Conservation (phyloP, 2,113 vertebrate species). For the Pelobates fuscus region DNA sequence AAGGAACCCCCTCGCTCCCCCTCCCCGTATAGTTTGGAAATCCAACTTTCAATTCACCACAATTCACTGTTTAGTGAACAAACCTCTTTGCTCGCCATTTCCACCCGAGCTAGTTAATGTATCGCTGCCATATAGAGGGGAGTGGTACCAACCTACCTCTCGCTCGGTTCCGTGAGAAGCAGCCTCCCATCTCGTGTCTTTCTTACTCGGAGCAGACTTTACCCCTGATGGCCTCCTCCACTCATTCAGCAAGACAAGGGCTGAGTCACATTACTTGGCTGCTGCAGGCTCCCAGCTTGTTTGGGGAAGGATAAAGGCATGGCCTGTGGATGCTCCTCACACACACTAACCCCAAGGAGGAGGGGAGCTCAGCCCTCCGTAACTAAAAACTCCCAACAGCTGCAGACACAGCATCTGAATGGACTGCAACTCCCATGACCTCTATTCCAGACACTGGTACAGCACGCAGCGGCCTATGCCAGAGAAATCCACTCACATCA, state of each 20-base stretch:
- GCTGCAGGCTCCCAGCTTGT: slow-evolving; percentile 18
- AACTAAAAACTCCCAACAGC: slow-evolving; percentile 27
- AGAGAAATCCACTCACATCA: too few species aligned
- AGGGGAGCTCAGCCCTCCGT: neutral
- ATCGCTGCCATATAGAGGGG: too few species aligned
- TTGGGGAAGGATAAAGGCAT: slow-evolving; percentile 4
- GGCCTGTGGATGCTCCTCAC: slow-evolving; percentile 35
- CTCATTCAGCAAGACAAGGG: slow-evolving; percentile 9
- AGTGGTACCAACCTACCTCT: slow-evolving; percentile 13
- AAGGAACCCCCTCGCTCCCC: neutral
- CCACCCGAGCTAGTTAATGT: too few species aligned
- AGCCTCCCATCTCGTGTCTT: slow-evolving; percentile 40
- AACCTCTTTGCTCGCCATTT: too few species aligned
- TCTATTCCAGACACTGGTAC: too few species aligned
- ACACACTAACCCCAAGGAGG: slow-evolving; percentile 12
- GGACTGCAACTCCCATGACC: neutral
- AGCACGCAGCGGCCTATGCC: too few species aligned
- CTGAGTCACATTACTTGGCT: slow-evolving; percentile 44
- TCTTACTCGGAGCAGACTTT: slow-evolving; percentile 1
- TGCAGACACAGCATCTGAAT: slow-evolving; percentile 34
- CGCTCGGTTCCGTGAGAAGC: slow-evolving; percentile 25
- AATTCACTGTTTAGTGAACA: too few species aligned
- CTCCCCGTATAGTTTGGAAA: neutral
- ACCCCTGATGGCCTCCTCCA: slow-evolving; percentile 14
- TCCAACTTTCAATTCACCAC: too few species aligned